Base-by-base conservation (phyloP, 1,140 invertebrate species). In the Eulimnadia texana region DNA sequence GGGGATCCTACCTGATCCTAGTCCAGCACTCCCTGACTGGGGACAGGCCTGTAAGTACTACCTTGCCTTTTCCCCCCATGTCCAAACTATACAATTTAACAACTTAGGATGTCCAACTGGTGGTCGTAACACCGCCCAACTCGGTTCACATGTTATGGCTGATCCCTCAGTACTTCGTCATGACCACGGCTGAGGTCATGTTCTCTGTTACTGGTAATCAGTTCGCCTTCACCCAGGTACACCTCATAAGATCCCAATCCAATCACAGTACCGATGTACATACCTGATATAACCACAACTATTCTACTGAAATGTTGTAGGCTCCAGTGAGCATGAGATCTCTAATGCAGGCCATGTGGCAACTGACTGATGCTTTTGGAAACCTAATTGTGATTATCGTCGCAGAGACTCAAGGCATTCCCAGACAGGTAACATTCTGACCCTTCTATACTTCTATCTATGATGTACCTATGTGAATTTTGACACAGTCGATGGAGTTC, bases 291-390 rank as follows among this genome's bases (percentile, higher is more conserved):
- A n/a, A n/a, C n/a, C n/a, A n/a, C n/a, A n/a, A n/a, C n/a, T n/a
- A n/a, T n/a, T n/a, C n/a, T n/a, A n/a, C n/a, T n/a, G n/a, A n/a
- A n/a, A n/a, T n/a, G n/a, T n/a, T n/a, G n/a, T 82, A 95, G 79
- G 86, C 92, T 0, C 93, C 93, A 0, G 71, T 74, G n/a, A 86
- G 82, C 63, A 94, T 97, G 91, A 96, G 93, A 70, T 89, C 92
- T 0, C 80, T 98, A 0, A 71, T 98, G 24, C 85, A 90, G 70
- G 90, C 93, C 3, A 80, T 82, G 1, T 98, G 91, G 88, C 75
- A 94, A 25, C 70, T 97, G 0, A 93, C 91, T 0, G 86, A 87
- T 6, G 89, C 93, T 0, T 79, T 93, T 68, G 94, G 94, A 22
- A 95, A 98, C 73, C 72, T 95, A 3, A 82, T 98, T 57, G 88